Percentiles rank a stretch among this genome's conserved stretches.
Conservation (phyloP, 2,888 invertebrate species). For the Pteria penguin region DNA sequence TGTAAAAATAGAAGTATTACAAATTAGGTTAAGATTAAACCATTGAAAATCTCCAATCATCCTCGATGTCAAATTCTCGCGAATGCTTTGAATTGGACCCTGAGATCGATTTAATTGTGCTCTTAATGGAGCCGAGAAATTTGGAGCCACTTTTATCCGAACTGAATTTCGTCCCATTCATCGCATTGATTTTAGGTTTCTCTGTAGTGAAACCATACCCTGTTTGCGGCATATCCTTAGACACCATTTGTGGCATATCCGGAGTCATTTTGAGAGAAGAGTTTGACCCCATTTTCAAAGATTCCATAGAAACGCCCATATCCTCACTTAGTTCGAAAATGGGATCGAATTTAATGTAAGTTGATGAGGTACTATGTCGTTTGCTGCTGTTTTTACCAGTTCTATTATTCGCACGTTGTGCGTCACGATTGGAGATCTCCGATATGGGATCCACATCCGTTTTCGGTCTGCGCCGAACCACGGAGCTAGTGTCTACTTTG, state of each 20-base stretch:
- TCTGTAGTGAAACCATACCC: slow-evolving; percentile 24
- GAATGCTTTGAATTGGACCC: slow-evolving; percentile 21
- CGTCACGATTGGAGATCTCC: slow-evolving; percentile 52
- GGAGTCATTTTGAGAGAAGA: slow-evolving; percentile 45
- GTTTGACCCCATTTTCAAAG: slow-evolving; percentile 55
- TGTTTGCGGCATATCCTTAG: neutral
- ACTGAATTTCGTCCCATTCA: neutral
- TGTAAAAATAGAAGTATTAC: too few species aligned
- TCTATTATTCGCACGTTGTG: slow-evolving; percentile 45
- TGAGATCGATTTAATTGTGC: slow-evolving; percentile 35
- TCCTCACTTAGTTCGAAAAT: slow-evolving; percentile 73
- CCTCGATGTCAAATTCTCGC: slow-evolving; percentile 54
- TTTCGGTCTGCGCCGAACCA: slow-evolving; percentile 32
- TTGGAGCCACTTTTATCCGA: slow-evolving; percentile 35
- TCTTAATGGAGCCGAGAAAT: slow-evolving; percentile 37
- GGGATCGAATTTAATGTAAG: slow-evolving; percentile 73
- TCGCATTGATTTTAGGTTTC: slow-evolving; percentile 21
- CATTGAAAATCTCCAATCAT: slow-evolving; percentile 60
- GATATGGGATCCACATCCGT: slow-evolving; percentile 61
- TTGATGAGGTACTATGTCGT: slow-evolving; percentile 61
- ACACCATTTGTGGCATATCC: neutral
- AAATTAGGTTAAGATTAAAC: slow-evolving; percentile 47
- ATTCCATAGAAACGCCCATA: slow-evolving; percentile 60
- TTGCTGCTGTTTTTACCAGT: slow-evolving; percentile 59
- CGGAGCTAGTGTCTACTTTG: slow-evolving; percentile 25